A percentile compares a stretch with the other conserved stretches of the same genome.
Evolutionary conservation across 2,888 invertebrate genomes (phyloP).

Genomic region (Malthinus flaveolus): DNA sequence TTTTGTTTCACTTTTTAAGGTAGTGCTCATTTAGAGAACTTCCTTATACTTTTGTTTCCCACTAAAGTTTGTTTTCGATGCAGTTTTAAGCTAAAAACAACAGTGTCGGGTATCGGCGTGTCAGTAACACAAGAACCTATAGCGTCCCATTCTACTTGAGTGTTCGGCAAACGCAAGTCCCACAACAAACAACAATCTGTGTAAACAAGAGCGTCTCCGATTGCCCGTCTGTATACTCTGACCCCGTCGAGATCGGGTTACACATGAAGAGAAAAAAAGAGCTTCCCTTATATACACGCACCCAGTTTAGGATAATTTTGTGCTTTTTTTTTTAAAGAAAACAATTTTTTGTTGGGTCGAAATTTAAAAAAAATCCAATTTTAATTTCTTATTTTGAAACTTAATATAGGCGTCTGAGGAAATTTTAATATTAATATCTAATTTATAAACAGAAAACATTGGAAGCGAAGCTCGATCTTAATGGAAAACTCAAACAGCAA

Average conservation of each 20-base stretch:
- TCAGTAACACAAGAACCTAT: constrained; percentile 28
- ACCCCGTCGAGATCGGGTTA: constrained; percentile 27
- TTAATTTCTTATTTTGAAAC: constrained; percentile 2
- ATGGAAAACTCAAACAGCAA: constrained; percentile 34
- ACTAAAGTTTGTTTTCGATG: constrained; percentile 12
- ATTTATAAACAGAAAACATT: constrained; percentile 29
- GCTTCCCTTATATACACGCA: not conserved
- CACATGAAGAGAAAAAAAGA: constrained; percentile 10
- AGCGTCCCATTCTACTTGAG: constrained; percentile 27
- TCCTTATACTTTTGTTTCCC: constrained; percentile 8
- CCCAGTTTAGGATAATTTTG: no score
- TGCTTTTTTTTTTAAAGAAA: not conserved
- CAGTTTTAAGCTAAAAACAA: constrained; percentile 27
- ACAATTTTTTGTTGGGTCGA: not conserved
- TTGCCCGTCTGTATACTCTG: constrained; percentile 27
- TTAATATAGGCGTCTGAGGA: not conserved
- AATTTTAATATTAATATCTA: constrained; percentile 27
- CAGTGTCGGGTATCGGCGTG: constrained; percentile 28
- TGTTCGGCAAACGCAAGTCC: constrained; percentile 33
- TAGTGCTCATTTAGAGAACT: no score
- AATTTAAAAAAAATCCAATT: not conserved
- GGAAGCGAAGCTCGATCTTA: constrained; percentile 21
- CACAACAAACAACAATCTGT: constrained; percentile 35
- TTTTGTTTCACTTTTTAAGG: no score
- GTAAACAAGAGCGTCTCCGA: constrained; percentile 32